Conservation (phyloP, 2,113 vertebrate species). For the Monopterus albus region DNA sequence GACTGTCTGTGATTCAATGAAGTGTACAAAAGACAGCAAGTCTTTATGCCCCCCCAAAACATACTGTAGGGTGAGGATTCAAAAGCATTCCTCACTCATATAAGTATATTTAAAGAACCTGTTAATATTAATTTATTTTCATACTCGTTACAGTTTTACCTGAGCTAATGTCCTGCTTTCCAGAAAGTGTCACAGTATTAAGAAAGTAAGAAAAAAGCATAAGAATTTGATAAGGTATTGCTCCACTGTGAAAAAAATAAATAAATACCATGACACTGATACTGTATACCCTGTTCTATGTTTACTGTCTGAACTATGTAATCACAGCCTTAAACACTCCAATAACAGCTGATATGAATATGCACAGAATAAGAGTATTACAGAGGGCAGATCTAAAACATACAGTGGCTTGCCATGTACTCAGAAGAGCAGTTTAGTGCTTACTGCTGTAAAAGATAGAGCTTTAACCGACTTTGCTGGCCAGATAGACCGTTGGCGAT, state of each 20-base stretch:
- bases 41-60: too few relatives aligned
- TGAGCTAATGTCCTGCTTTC: neutral
- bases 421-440: constrained; percentile 36
- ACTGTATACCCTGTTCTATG: neutral
- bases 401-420: constrained; percentile 30
- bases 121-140: too few relatives aligned
- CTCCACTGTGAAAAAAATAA: constrained; percentile 14
- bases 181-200: neutral
- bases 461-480: constrained; percentile 57
- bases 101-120: too few relatives aligned
- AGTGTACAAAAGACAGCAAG: too few relatives aligned
- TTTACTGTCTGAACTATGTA: constrained; percentile 3
- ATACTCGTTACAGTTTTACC: neutral
- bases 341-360: constrained; percentile 33
- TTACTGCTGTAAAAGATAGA: constrained; percentile 42
- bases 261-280: neutral
- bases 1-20: neutral
- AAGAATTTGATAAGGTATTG: neutral
- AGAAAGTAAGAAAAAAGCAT: too few relatives aligned
- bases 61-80: too few relatives aligned
- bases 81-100: too few relatives aligned
- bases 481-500: constrained; percentile 57
- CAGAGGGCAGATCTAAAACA: constrained; percentile 1
- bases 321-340: constrained; percentile 4
- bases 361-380: constrained; percentile 1